phyloP scores from a whole-genome alignment of 1,140 invertebrate genomes.

The Sitobion miscanthi region DNA sequence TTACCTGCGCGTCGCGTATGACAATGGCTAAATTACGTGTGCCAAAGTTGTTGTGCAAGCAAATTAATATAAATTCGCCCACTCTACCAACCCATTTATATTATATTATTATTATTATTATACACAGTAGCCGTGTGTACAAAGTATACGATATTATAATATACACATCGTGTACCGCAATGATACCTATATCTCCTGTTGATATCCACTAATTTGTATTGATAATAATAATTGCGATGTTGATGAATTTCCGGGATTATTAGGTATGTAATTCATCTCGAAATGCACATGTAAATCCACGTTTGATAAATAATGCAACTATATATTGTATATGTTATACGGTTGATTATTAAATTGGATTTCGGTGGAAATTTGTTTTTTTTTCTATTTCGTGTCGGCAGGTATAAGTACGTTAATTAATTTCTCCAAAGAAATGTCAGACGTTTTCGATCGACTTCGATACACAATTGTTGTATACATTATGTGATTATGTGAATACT shows the following conservation, averaged over 20 bases:
- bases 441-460: background rate
- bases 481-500: too few species aligned
- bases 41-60: slow-evolving; percentile 8
- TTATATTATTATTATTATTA: background rate
- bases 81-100: background rate
- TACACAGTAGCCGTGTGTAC: background rate
- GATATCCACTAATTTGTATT: background rate
- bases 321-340: too few species aligned
- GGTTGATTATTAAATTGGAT: background rate
- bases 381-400: background rate
- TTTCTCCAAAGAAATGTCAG: background rate
- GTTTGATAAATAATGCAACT: background rate
- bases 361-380: background rate
- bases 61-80: background rate
- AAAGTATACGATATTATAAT: too few species aligned
- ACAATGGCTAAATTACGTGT: background rate
- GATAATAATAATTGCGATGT: background rate
- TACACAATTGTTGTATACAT: background rate
- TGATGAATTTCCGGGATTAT: background rate
- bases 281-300: background rate
- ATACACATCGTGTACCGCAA: too few species aligned
- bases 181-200: too few species aligned
- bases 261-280: background rate
- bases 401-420: too few species aligned
- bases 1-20: background rate